Percentiles rank a stretch among this genome's conserved stretches.
Conservation (phyloP, 2,797 vertebrate genomes). For the Cetoscarus ocellatus region DNA sequence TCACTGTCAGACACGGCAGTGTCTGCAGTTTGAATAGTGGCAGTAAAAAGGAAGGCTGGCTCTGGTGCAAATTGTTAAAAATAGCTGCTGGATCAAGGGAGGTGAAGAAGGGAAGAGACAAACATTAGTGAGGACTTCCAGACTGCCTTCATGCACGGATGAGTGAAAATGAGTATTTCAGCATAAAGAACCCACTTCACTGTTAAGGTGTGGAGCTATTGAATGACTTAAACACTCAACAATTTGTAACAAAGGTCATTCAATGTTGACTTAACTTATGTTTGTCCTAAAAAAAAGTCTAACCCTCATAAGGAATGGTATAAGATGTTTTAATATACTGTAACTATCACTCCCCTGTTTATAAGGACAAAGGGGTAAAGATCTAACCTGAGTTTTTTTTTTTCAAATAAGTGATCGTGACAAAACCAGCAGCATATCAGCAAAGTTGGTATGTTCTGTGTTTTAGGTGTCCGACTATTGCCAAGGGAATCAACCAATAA, state of each 20-base stretch:
- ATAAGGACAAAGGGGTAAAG: too few relatives aligned
- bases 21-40: slow-evolving; percentile 34
- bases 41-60: slow-evolving; percentile 28
- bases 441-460: background rate
- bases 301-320: too few relatives aligned
- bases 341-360: too few relatives aligned
- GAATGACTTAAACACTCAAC: background rate
- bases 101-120: slow-evolving; percentile 54
- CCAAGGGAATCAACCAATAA: background rate
- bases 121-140: slow-evolving; percentile 59
- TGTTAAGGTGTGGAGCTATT: background rate
- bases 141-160: slow-evolving; percentile 12
- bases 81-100: slow-evolving; percentile 51
- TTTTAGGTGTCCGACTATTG: background rate
- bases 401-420: too few relatives aligned
- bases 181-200: background rate
- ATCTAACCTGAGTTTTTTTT: too few relatives aligned
- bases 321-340: too few relatives aligned
- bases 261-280: too few relatives aligned
- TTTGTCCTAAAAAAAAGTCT: too few relatives aligned
- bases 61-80: slow-evolving; percentile 46
- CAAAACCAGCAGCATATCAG: too few relatives aligned
- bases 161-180: slow-evolving; percentile 25
- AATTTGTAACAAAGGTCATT: background rate
- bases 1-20: slow-evolving; percentile 22